Evolutionary conservation across 2,113 vertebrate genomes (phyloP), one percentile per base, ranked within the genome.

Genomic region (Ornithorhynchus anatinus): DNA sequence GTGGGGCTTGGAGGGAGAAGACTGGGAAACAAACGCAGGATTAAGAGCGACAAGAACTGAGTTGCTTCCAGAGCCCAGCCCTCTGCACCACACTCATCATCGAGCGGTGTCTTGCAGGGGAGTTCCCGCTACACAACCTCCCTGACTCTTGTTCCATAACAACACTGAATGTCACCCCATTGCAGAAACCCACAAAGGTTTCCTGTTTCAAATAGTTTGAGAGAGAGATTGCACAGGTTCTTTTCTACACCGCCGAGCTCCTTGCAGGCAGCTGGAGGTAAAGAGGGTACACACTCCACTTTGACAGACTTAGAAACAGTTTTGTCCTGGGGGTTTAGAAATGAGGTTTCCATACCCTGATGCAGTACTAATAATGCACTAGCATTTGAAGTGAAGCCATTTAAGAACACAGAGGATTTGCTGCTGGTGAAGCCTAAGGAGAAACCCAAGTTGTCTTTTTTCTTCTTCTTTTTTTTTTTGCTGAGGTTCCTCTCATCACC

Each of bases 151-250:
- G 56, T 53, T 58, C 54, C 15, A 11, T 84, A 84, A 87, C 65
- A 75, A 17, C 60, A 60, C 48, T 69, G 52, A 43, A 44, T 72
- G 74, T 65, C 16, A 32, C 66, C 42, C 16, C 40, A 50, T 56
- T 87, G 75, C 73, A 84, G 83, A 79, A 87, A 67, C 70, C 77
- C 76, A 77, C 81, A 72, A 7, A 23, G 36, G 43, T 84, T 92
- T 92, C 87, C 89, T 89, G 87, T 90, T 86, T 78, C 75, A 45
- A 36, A 60, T 32, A 16, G 25, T 50, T 85, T 27, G 14, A 68
- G 80, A 82, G 65, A 78, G 89, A 75, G 63, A 38, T 69, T 76
- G 22, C 69, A 64, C 63, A 64, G 16, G 12, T 10, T 37, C n/a
- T n/a, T n/a, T 40, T 39, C 27, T 1, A 33, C 13, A 40, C 4